These are phyloP conservation scores for Coilia nasus DNA, from an alignment of 2,797 vertebrate species.

Conservation along the genomic window DNA sequence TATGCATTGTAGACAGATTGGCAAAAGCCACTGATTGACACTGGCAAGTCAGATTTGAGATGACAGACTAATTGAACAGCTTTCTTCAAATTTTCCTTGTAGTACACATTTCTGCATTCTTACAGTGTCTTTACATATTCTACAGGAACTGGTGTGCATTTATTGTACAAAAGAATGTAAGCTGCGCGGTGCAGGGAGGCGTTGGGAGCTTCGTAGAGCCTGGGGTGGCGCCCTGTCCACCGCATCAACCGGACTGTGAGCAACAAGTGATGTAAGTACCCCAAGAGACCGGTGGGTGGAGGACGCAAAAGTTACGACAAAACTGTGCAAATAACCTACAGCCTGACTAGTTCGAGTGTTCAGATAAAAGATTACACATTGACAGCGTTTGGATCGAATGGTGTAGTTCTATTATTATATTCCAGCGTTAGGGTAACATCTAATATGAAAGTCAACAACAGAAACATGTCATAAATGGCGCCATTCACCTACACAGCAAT, in stretches of 20 bases:
- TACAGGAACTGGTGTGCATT: conserved; percentile 96
- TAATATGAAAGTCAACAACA: not conserved
- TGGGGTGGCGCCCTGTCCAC: conserved; percentile 80
- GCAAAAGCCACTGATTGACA: not conserved
- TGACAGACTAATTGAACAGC: not conserved
- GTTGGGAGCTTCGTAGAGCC: conserved; percentile 88
- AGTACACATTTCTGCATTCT: not conserved
- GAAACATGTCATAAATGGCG: not conserved
- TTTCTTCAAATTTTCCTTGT: not conserved
- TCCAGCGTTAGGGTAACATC: too few relatives aligned
- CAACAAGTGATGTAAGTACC: conserved; percentile 86
- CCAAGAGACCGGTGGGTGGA: conserved; percentile 46
- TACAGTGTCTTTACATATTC: not conserved
- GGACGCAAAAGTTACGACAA: not conserved
- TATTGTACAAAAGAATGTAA: conserved; percentile 93
- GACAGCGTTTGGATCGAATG: too few relatives aligned
- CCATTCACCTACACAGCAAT: not conserved
- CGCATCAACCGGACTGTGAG: conserved; percentile 84
- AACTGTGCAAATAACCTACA: not conserved
- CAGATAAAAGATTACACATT: too few relatives aligned
- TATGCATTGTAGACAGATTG: not conserved
- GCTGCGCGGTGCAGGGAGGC: conserved; percentile 89
- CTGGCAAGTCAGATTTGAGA: not conserved
- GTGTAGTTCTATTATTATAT: too few relatives aligned
- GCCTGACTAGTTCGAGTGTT: not conserved